These are phyloP conservation scores for Oligia fasciuncula DNA, from an alignment of 2,888 invertebrate genomes.

Conservation along the genomic window DNA sequence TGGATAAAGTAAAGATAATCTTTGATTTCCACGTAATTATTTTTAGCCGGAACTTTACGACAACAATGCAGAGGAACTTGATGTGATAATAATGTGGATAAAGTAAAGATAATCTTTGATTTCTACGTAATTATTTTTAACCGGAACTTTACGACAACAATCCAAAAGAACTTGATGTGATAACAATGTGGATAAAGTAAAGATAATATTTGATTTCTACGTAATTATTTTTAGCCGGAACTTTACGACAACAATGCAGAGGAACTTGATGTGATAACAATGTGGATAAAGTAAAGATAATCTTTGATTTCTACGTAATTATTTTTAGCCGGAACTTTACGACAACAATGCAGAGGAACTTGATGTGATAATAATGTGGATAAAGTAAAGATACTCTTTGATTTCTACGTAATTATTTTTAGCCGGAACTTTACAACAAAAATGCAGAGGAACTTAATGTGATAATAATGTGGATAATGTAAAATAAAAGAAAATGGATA, in stretches of 20 bases:
- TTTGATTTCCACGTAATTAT: not conserved
- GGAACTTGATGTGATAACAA: too few species aligned
- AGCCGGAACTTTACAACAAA: not conserved
- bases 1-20: not conserved
- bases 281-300: not conserved
- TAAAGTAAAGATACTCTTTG: too few species aligned
- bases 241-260: too few species aligned
- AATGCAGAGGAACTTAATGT: not conserved
- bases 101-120: too few species aligned
- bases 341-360: too few species aligned
- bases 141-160: not conserved
- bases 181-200: not conserved
- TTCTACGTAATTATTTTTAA: slow-evolving; percentile 10
- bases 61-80: too few species aligned
- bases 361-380: too few species aligned
- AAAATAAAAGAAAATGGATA: too few species aligned
- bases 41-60: too few species aligned
- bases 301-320: not conserved
- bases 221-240: too few species aligned
- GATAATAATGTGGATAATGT: not conserved
- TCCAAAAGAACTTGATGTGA: not conserved
- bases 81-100: too few species aligned
- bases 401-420: slow-evolving; percentile 10
- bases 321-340: too few species aligned
- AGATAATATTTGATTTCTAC: not conserved